phyloP scores from a whole-genome alignment of 2,888 invertebrate genomes.

The Adelognathus sp. region DNA sequence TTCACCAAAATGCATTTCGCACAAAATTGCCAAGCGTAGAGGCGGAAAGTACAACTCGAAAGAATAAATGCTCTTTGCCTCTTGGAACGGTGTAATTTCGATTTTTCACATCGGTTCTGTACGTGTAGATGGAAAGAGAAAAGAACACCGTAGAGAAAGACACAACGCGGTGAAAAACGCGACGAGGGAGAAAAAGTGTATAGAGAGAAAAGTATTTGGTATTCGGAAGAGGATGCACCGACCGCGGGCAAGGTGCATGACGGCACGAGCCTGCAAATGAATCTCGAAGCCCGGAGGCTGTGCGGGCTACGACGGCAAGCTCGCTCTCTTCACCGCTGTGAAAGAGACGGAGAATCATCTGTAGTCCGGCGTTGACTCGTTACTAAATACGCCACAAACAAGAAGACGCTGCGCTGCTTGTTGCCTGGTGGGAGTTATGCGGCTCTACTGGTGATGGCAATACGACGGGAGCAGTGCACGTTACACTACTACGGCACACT shows the following conservation, averaged over 20 bases:
- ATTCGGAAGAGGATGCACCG: slow-evolving; percentile 60
- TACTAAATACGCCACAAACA: slow-evolving; percentile 75
- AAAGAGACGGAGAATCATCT: slow-evolving; percentile 66
- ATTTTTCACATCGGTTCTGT: slow-evolving; percentile 67
- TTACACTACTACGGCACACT: slow-evolving; percentile 20
- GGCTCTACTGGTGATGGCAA: slow-evolving; percentile 10
- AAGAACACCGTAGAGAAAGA: neutral
- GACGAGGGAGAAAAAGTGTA: neutral
- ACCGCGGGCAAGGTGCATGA: slow-evolving; percentile 63
- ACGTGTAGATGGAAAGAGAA: neutral
- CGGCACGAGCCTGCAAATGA: slow-evolving; percentile 73
- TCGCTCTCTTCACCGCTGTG: neutral
- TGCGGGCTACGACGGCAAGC: neutral
- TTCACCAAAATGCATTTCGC: neutral
- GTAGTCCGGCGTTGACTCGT: slow-evolving; percentile 70
- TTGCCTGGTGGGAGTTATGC: slow-evolving; percentile 28
- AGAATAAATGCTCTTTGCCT: neutral
- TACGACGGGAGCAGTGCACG: slow-evolving; percentile 10
- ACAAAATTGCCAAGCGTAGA: too few species aligned
- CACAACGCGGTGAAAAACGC: neutral
- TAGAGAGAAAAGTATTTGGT: slow-evolving; percentile 65
- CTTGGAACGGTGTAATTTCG: slow-evolving; percentile 67
- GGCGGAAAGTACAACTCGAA: too few species aligned
- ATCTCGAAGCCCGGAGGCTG: slow-evolving; percentile 67
- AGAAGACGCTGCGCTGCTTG: slow-evolving; percentile 58